These are phyloP conservation scores for Odocoileus hemionus DNA, from an alignment of 2,113 vertebrate species.

Conservation along the genomic window DNA sequence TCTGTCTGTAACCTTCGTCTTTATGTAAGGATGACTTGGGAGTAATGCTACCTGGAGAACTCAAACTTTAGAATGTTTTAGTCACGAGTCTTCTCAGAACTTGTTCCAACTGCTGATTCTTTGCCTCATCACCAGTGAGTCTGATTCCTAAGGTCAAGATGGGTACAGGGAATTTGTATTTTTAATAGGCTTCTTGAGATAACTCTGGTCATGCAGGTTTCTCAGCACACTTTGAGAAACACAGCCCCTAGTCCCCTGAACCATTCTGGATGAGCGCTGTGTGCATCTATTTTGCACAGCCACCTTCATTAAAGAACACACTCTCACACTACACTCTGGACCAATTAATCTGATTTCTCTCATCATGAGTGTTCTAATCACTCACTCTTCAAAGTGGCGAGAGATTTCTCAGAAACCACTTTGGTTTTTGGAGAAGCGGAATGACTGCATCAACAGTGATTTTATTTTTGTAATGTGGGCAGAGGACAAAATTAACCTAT, in stretches of 20 bases:
- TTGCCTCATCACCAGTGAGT: not conserved
- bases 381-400: slow-evolving; percentile 58
- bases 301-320: slow-evolving; percentile 21
- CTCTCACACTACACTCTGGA: slow-evolving; percentile 33
- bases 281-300: not conserved
- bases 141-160: not conserved
- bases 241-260: not conserved
- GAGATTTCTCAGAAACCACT: slow-evolving; percentile 66
- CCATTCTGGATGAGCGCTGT: not conserved
- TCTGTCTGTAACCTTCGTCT: not conserved
- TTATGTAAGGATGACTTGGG: not conserved
- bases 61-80: not conserved
- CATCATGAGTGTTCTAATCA: slow-evolving; percentile 55
- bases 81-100: not conserved
- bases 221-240: not conserved
- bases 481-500: slow-evolving; percentile 61
- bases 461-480: slow-evolving; percentile 50
- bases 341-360: slow-evolving; percentile 62
- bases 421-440: slow-evolving; percentile 36
- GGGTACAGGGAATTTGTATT: not conserved
- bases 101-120: not conserved
- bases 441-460: slow-evolving; percentile 28
- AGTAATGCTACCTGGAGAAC: not conserved
- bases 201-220: not conserved
- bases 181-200: not conserved